phyloP scores from a whole-genome alignment of 2,888 invertebrate genomes.

The Herminia tarsipennalis region DNA sequence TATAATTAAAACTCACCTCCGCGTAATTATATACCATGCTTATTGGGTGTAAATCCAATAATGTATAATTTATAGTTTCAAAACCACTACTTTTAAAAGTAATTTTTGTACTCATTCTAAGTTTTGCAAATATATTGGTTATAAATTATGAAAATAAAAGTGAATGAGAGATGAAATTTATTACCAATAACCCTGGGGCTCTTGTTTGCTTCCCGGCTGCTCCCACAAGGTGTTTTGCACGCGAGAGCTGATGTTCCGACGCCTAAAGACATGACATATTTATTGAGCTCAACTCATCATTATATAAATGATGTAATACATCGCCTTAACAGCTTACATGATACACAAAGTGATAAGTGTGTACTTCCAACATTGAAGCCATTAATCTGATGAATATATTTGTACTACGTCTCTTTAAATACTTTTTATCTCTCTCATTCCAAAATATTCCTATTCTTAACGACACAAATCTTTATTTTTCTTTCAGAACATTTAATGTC shows the following conservation, averaged over 20 bases:
- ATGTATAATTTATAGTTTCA: constrained; percentile 36
- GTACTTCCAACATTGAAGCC: too few relatives aligned
- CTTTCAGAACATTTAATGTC: too few relatives aligned
- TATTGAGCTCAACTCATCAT: constrained; percentile 45
- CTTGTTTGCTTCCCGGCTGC: constrained; percentile 65
- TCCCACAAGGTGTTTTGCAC: constrained; percentile 65
- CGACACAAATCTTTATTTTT: too few relatives aligned
- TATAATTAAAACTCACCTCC: constrained; percentile 48
- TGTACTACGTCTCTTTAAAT: too few relatives aligned
- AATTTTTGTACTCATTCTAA: too few relatives aligned
- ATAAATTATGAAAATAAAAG: constrained; percentile 59
- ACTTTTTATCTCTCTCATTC: too few relatives aligned
- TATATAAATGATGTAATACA: constrained; percentile 16
- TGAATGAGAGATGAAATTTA: constrained; percentile 70
- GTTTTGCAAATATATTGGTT: constrained; percentile 51
- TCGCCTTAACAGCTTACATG: not conserved
- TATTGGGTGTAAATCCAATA: constrained; percentile 45
- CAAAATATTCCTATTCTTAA: too few relatives aligned
- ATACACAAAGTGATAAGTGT: not conserved
- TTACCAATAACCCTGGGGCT: constrained; percentile 71
- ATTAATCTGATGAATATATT: too few relatives aligned
- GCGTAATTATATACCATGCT: constrained; percentile 40
- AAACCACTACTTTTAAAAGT: constrained; percentile 8
- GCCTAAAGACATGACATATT: constrained; percentile 72
- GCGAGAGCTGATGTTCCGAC: constrained; percentile 62